Evolutionary conservation across 1,140 invertebrate species (phyloP).

Genomic region (Formica selysi): DNA sequence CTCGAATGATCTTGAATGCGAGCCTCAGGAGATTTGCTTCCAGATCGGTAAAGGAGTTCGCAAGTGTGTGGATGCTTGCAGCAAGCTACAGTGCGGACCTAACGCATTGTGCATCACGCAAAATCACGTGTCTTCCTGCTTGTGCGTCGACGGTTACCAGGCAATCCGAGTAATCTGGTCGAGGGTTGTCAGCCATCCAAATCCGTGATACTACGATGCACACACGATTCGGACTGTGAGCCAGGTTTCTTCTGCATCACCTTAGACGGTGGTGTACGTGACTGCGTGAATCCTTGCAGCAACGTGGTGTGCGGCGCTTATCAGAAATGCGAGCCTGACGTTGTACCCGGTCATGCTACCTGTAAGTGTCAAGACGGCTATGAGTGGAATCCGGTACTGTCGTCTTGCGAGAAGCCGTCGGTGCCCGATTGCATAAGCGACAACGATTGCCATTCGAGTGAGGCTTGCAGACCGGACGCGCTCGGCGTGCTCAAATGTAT

Average conservation of each 20-base stretch:
- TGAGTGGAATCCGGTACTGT: constrained; percentile 93
- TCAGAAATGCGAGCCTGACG: constrained; percentile 91
- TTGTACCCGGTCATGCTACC: constrained; percentile 88
- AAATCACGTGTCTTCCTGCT: constrained; percentile 93
- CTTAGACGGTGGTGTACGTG: constrained; percentile 87
- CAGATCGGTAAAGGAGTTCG: constrained; percentile 91
- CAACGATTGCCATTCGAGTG: constrained; percentile 90
- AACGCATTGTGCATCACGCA: constrained; percentile 94
- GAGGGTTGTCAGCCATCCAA: constrained; percentile 91
- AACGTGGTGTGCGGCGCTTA: constrained; percentile 93
- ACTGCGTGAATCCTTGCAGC: constrained; percentile 92
- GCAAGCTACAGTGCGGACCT: constrained; percentile 95
- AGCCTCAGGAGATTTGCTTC: constrained; percentile 94
- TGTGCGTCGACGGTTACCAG: constrained; percentile 92
- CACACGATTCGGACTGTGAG: constrained; percentile 90
- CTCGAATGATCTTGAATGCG: constrained; percentile 92
- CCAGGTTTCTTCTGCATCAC: constrained; percentile 88
- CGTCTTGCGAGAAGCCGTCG: constrained; percentile 93
- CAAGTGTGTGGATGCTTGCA: constrained; percentile 95
- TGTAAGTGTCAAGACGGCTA: constrained; percentile 92
- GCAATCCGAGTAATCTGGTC: constrained; percentile 92
- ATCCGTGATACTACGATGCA: constrained; percentile 87
- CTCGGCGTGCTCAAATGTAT: constrained; percentile 94
- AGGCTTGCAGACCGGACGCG: constrained; percentile 93
- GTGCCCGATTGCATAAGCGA: constrained; percentile 92